Evolutionary conservation across 2,113 vertebrate genomes (phyloP), one percentile per base, ranked within the genome.

Genomic region (Mirza zaza): DNA sequence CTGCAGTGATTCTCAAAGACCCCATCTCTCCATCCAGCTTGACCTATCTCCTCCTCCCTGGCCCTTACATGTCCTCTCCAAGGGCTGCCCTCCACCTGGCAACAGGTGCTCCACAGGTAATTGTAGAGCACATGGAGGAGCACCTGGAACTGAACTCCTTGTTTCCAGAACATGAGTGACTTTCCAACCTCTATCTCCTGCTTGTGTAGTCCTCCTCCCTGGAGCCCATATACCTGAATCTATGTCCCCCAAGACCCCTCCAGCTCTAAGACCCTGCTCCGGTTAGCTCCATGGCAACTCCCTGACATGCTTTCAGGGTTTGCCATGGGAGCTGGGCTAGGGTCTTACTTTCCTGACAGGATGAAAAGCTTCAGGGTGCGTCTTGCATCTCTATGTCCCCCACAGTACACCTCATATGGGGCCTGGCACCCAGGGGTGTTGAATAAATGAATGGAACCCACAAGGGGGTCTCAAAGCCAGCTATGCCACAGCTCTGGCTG

Each of bases 281-380:
- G 0, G 55, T 10, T 11, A 27, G 73, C 34, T 21, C 25, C 4
- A 12, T 8, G 15, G 65, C 1, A 5, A 21, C n/a, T 76, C 52
- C 34, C 27, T 80, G 36, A 59, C 34, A 70, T 17, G 15, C 25
- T n/a, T 57, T 32, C 21, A 50, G 39, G 39, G 10, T 45, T 39
- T 77, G 23, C 25, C 21, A 63, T 18, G 8, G 39, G 18, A 21
- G 8, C 0, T 8, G 17, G 45, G 32, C 9, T 77, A 71, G 18
- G 55, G 67, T 23, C 23, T 92, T 45, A 5, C 65, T 82, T 63
- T 88, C 20, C 65, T 89, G 13, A 71, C 18, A 55, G 45, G 6
- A 59, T 18, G 14, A 97, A 73, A 81, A 77, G 10, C 36, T 84
- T 96, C 55, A 7, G 76, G 73, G 42, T 52, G 48, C 9, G 36